A percentile compares a stretch with the other conserved stretches of the same genome.
Conservation (phyloP, 1,140 invertebrate genomes). For the Apis laboriosa region DNA sequence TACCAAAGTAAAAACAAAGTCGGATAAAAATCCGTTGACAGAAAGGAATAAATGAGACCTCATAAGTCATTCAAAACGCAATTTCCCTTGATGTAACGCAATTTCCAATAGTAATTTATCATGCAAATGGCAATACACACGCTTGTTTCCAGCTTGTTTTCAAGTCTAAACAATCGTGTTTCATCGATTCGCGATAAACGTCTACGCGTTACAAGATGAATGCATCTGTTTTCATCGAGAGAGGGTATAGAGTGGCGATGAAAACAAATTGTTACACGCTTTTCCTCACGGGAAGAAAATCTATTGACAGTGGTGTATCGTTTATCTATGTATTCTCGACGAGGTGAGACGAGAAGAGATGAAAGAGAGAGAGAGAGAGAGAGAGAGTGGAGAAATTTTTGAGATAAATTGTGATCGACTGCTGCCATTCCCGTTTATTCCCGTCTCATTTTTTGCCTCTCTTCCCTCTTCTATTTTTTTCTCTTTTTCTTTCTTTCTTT, state of each 20-base stretch:
- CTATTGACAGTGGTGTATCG: slow-evolving; percentile 2
- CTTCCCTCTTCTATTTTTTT: not conserved
- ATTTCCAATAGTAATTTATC: not conserved
- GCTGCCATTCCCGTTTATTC: not conserved
- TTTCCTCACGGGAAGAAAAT: not conserved
- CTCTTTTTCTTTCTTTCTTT: not conserved
- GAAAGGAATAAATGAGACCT: no score
- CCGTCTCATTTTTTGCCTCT: not conserved
- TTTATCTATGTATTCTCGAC: not conserved
- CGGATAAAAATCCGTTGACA: no score
- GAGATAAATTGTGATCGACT: slow-evolving; percentile 12
- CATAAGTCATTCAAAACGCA: no score
- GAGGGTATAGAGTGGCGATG: not conserved
- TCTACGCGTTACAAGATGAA: not conserved
- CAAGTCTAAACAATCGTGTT: not conserved
- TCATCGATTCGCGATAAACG: not conserved
- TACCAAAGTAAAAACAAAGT: no score
- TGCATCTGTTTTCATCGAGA: not conserved
- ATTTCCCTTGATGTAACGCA: not conserved
- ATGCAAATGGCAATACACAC: not conserved
- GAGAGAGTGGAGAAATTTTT: not conserved
- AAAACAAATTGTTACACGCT: not conserved
- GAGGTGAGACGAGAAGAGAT: not conserved
- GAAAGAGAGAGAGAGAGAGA: no score
- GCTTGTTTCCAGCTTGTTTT: not conserved